phyloP scores from a whole-genome alignment of 1,140 invertebrate genomes.

The Vanessa tameamea region DNA sequence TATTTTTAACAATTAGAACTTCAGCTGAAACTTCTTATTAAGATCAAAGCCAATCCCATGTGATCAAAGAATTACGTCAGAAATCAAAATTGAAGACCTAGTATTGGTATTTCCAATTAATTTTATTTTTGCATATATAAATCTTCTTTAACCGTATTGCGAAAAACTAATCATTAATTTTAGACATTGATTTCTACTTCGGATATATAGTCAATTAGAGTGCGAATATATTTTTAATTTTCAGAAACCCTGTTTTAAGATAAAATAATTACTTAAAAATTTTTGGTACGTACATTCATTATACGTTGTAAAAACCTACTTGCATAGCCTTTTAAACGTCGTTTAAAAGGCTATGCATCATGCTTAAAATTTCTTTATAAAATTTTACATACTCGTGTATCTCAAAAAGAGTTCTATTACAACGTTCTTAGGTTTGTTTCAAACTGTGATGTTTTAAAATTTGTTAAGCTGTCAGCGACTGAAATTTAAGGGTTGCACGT shows the following conservation, averaged over 20 bases:
- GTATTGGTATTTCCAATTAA: no score
- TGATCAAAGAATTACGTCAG: background rate
- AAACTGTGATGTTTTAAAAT: constrained; percentile 13
- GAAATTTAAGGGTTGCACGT: constrained; percentile 44
- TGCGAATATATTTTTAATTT: no score
- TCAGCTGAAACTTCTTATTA: background rate
- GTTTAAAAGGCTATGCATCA: constrained; percentile 32
- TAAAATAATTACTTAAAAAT: background rate
- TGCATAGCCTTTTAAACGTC: constrained; percentile 11
- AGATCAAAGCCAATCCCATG: background rate
- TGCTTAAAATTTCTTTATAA: constrained; percentile 21
- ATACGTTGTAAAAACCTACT: background rate
- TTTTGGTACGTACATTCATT: background rate
- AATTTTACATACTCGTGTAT: background rate
- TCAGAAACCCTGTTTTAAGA: no score
- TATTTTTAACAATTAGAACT: no score
- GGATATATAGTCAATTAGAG: no score
- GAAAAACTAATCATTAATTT: no score
- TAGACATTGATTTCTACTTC: no score
- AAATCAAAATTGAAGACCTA: background rate
- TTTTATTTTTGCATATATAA: no score
- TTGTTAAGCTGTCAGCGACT: constrained; percentile 37
- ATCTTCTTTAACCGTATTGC: no score
- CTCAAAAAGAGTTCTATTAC: constrained; percentile 1
- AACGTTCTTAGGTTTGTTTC: constrained; percentile 12